A percentile compares a stretch with the other conserved stretches of the same genome.
phyloP scores from a whole-genome alignment of 2,888 invertebrate genomes.

The Cataglyphis rosenhaueri region DNA sequence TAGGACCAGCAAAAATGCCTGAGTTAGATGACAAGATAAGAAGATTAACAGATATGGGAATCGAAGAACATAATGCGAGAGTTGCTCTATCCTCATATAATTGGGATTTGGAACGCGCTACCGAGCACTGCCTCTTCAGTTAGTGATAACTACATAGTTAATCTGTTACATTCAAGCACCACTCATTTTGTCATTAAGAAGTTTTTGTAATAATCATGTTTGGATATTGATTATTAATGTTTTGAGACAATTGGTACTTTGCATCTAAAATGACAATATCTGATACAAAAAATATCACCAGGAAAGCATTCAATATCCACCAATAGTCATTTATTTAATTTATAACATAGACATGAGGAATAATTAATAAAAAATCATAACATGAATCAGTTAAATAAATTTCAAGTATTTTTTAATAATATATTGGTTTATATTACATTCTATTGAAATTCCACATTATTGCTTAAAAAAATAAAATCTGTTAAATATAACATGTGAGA shows the following conservation, averaged over 20 bases:
- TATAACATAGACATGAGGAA: constrained; percentile 78
- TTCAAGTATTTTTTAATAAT: constrained; percentile 53
- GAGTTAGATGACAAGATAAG: constrained; percentile 96
- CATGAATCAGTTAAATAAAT: constrained; percentile 60
- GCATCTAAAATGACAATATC: constrained; percentile 76
- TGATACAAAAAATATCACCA: constrained; percentile 64
- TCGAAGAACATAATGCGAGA: constrained; percentile 95
- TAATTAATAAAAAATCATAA: constrained; percentile 68
- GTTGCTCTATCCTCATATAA: constrained; percentile 96
- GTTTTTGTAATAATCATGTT: constrained; percentile 71
- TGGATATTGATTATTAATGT: constrained; percentile 70
- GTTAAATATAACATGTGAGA: constrained; percentile 7
- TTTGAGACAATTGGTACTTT: constrained; percentile 72
- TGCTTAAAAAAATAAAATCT: constrained; percentile 10
- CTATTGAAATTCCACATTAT: constrained; percentile 47
- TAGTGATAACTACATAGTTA: constrained; percentile 86
- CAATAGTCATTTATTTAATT: constrained; percentile 78
- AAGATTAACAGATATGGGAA: constrained; percentile 97
- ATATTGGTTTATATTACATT: constrained; percentile 56
- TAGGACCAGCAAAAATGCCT: constrained; percentile 90
- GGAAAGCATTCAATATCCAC: constrained; percentile 69
- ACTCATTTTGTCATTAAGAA: constrained; percentile 73
- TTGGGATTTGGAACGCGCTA: constrained; percentile 97
- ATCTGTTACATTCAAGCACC: constrained; percentile 73
- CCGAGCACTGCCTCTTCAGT: constrained; percentile 93